Base-by-base conservation (phyloP, 2,888 invertebrate species). In the Cantharis lateralis region DNA sequence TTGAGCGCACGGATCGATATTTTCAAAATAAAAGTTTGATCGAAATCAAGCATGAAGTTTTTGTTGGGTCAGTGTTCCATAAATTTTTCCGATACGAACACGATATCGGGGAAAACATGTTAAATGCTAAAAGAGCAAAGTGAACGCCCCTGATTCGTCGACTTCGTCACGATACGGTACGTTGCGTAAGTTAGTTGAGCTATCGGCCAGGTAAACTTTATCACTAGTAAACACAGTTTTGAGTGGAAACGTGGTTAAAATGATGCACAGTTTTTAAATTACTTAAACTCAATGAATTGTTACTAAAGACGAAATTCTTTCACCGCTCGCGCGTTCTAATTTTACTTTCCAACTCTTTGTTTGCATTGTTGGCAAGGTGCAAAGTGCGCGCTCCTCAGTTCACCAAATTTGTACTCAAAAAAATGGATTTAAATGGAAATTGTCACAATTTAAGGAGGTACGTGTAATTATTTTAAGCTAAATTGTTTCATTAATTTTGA, bases 151-250 rank as follows among this genome's bases (percentile, higher is more conserved):
- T 66, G 48, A 66, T 66, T 66, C 18, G 20, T 66, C 18, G 64
- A 66, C 64, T 66, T 24, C 64, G 64, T 18, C n/a, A 18, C 64
- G 64, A 66, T 66, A 66, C 64, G 64, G 64, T 66, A 66, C 64
- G 64, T 66, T 66, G 64, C 64, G 64, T 66, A 66, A 66, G 64
- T 20, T 24, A 66, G 64, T 66, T 24, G 20, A 20, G 64, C 64
- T 66, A 66, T 66, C 64, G 64, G 64, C 5, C 64, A 66, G 64
- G 64, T 66, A 24, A 66, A 66, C 16, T 66, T 66, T 66, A 63
- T 48, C 48, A 48, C 48, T 48, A 48, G 48, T 48, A 48, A 48
- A 48, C 48, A 48, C n/a, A 66, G 24, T 66, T 66, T 20, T n/a
- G 64, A 15, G 18, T 10, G 7, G 64, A 66, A 15, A 15, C 48